Percentiles rank a stretch among this genome's conserved stretches.
Conservation (phyloP, 1,140 invertebrate genomes). For the Halictus rubicundus region DNA sequence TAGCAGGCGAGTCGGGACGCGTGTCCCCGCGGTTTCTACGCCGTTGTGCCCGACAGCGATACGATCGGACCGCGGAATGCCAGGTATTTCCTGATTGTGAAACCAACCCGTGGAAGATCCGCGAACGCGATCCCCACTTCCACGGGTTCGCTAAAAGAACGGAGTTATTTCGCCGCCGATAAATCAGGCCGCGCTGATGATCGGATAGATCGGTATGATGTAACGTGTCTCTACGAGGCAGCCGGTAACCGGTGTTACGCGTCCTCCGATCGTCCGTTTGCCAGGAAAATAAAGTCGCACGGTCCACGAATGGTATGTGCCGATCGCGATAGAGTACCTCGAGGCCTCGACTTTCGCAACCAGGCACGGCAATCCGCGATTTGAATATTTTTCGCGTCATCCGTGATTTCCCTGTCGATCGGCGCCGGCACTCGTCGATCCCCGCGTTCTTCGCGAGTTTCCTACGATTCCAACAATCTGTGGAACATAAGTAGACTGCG, state of each 20-base stretch:
- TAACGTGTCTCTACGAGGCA: slow-evolving; percentile 1
- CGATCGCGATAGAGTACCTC: background rate
- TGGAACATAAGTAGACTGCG: too few species aligned
- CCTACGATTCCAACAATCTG: too few species aligned
- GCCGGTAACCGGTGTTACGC: background rate
- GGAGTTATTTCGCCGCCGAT: slow-evolving; percentile 14
- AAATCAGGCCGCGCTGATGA: slow-evolving; percentile 3
- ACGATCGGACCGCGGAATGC: slow-evolving; percentile 40
- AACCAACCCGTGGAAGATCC: slow-evolving; percentile 40
- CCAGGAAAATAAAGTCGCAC: slow-evolving; percentile 26
- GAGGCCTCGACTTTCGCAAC: background rate
- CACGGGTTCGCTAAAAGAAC: slow-evolving; percentile 16
- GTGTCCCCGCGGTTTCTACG: slow-evolving; percentile 3
- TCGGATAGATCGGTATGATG: slow-evolving; percentile 16
- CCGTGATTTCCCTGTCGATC: background rate
- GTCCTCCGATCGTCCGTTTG: background rate
- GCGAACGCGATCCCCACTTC: slow-evolving; percentile 14
- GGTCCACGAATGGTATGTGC: background rate
- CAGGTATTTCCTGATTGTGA: slow-evolving; percentile 54
- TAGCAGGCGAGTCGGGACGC: background rate
- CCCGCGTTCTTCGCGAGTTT: too few species aligned
- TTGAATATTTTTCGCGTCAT: background rate
- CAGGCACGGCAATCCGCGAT: background rate
- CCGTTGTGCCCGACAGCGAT: slow-evolving; percentile 23
- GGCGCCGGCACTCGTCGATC: too few species aligned